Conservation (phyloP, 2,797 vertebrate genomes). For the Scomberomorus guttatus region DNA sequence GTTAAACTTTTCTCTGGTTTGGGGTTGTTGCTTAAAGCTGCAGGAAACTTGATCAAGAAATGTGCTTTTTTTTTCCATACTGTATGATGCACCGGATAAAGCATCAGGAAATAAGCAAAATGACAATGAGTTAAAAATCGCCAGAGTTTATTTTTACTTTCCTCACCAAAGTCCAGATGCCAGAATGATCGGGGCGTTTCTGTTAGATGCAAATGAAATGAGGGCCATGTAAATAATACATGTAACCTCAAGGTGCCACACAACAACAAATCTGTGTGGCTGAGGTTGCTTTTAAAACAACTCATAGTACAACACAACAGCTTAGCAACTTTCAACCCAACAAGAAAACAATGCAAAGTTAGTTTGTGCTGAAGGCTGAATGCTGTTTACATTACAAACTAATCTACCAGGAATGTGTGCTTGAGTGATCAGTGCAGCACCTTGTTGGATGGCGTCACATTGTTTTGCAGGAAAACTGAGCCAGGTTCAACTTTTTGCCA, state of each 20-base stretch:
- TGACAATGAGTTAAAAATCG: neutral
- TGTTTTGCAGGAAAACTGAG: neutral
- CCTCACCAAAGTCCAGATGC: neutral
- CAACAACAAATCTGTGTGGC: neutral
- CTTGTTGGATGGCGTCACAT: too few species aligned
- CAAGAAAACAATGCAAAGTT: too few species aligned
- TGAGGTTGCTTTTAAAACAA: neutral
- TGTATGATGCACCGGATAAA: neutral
- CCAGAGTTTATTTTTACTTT: conserved; percentile 10
- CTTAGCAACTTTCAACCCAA: too few species aligned
- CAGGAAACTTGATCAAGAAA: neutral
- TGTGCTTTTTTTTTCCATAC: neutral
- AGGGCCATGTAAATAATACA: conserved; percentile 17
- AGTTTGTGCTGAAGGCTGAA: too few species aligned
- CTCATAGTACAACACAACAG: too few species aligned
- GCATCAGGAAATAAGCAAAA: neutral
- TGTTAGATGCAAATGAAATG: conserved; percentile 6
- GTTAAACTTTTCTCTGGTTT: neutral
- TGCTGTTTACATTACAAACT: too few species aligned
- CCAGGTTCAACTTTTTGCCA: neutral
- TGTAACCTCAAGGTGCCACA: conserved; percentile 6
- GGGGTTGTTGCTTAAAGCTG: neutral
- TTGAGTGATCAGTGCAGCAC: too few species aligned
- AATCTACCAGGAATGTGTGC: too few species aligned
- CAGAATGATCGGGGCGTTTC: neutral